phyloP scores from a whole-genome alignment of 2,113 vertebrate genomes.

The Amphiprion ocellaris region DNA sequence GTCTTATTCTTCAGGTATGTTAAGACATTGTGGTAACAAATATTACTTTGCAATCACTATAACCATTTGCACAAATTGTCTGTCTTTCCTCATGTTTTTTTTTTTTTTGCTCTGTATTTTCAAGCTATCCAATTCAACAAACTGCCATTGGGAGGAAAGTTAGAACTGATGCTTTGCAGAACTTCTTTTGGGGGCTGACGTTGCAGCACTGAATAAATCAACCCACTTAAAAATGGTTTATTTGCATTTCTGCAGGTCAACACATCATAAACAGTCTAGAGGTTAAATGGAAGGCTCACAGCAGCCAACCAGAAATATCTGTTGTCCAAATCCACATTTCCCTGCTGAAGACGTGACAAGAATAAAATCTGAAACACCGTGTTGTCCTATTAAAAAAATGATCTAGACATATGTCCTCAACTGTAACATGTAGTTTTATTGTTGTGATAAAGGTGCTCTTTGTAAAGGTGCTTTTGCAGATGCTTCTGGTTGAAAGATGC shows the following conservation, averaged over 20 bases:
- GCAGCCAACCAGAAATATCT: no score
- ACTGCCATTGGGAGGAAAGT: neutral
- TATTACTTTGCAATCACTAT: neutral
- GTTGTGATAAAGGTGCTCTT: constrained; percentile 60
- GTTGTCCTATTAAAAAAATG: neutral
- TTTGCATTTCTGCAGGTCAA: neutral
- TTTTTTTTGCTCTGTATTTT: neutral
- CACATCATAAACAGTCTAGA: neutral
- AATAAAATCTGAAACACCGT: no score
- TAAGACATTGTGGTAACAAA: neutral
- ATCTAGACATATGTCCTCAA: neutral
- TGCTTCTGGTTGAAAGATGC: constrained; percentile 64
- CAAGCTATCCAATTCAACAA: neutral
- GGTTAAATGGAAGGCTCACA: neutral
- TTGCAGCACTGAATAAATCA: neutral
- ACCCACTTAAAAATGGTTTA: neutral
- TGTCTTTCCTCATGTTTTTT: neutral
- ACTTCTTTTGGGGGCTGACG: neutral
- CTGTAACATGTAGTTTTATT: constrained; percentile 36
- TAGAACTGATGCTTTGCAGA: neutral
- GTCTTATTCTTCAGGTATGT: neutral
- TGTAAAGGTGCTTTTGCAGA: constrained; percentile 55
- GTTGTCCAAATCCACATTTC: neutral
- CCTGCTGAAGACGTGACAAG: neutral
- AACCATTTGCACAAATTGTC: neutral